Evolutionary conservation across 2,888 invertebrate genomes (phyloP).

Genomic region (Hirtodrosophila alboralis): DNA sequence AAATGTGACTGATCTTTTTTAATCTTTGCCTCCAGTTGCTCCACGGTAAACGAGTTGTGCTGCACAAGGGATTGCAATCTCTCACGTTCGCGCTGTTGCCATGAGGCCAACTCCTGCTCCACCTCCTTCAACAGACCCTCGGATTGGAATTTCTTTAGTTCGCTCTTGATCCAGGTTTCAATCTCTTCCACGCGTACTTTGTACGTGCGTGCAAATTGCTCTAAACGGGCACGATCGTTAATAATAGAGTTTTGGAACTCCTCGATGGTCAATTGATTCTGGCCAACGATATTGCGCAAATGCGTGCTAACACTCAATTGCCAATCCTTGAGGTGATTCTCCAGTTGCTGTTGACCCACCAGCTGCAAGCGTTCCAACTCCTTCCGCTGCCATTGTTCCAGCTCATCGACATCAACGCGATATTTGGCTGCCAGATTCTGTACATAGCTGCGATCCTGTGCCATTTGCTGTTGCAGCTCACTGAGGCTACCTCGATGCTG

Average conservation of each 20-base stretch:
- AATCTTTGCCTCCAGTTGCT: slow-evolving; percentile 80
- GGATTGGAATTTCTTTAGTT: slow-evolving; percentile 78
- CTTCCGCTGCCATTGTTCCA: slow-evolving; percentile 82
- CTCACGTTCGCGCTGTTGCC: slow-evolving; percentile 82
- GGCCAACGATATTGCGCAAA: slow-evolving; percentile 72
- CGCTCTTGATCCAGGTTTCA: slow-evolving; percentile 81
- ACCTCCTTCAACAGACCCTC: slow-evolving; percentile 81
- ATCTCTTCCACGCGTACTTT: slow-evolving; percentile 82
- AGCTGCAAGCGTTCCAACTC: slow-evolving; percentile 80
- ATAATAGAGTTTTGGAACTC: slow-evolving; percentile 80
- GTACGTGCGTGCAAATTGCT: slow-evolving; percentile 78
- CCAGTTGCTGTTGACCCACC: slow-evolving; percentile 67
- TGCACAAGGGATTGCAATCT: slow-evolving; percentile 76
- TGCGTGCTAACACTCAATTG: slow-evolving; percentile 76
- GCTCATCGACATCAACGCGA: slow-evolving; percentile 81
- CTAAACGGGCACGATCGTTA: slow-evolving; percentile 78
- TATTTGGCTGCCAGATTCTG: slow-evolving; percentile 79
- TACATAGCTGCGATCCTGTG: slow-evolving; percentile 77
- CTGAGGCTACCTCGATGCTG: slow-evolving; percentile 81
- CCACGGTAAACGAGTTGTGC: slow-evolving; percentile 79
- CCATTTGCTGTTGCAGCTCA: slow-evolving; percentile 77
- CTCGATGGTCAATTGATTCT: slow-evolving; percentile 82
- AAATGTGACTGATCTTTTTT: slow-evolving; percentile 80
- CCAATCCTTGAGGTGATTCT: slow-evolving; percentile 81
- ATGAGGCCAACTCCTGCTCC: slow-evolving; percentile 75